Evolutionary conservation across 2,797 vertebrate species (phyloP), one percentile per base, ranked within the genome.

Genomic region (Parambassis ranga): DNA sequence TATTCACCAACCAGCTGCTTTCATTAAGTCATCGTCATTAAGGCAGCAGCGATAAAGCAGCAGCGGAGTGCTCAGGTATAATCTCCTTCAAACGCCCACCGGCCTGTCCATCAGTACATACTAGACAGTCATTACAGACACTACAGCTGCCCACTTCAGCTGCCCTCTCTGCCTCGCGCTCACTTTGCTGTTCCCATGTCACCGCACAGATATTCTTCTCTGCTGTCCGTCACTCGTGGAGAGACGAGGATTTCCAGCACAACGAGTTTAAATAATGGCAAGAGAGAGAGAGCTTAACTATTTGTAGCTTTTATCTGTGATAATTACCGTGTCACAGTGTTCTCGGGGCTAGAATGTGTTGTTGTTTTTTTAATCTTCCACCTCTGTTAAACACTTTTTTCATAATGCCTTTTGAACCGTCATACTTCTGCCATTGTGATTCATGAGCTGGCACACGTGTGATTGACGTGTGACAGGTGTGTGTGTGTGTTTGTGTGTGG

Each of bases 81-180:
- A 84, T 78, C 80, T 80, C 76, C 74, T 84, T 61, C 71, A 80
- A 68, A 78, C 89, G 48, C 85, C 82, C 82, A 84, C 78, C 1
- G 14, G 43, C 64, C 32, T 30, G 71, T 79, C 81, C 72, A 65
- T 73, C 82, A 82, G 50, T 11, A 52, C 69, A 49, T 82, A 82
- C 81, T 71, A 71, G 43, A 76, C 69, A 42, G 62, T 81, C 78
- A 82, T 89, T 83, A 82, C 49, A 65, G 49, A 72, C 75, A 72
- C 72, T 74, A 60, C 50, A 81, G 68, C 66, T 30, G 5, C 70
- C 83, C 76, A 82, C 82, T 77, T 64, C 68, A 66, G 11, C 65
- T 61, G 66, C 58, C 76, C 72, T 57, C 53, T 10, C 44, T 43
- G 59, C 61, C 57, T 69, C 53, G 19, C 39, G 3, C 39, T 55